Evolutionary conservation across 2,888 invertebrate species (phyloP), one percentile per base, ranked within the genome.

Genomic region (Cantharis nigra): DNA sequence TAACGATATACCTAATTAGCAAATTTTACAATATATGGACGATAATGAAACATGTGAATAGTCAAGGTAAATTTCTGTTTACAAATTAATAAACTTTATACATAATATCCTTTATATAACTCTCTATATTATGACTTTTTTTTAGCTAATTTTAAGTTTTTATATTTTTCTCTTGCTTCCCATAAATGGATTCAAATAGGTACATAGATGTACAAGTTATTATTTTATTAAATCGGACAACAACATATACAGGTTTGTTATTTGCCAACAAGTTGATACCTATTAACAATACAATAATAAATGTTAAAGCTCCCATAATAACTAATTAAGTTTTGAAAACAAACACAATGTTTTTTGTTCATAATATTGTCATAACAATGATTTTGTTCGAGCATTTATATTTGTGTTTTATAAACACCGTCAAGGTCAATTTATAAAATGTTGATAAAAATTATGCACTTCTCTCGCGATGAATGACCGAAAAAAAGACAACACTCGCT

Each of bases 381-480:
- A 49, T n/a, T 49, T 49, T 49, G 49, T 49, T 49, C n/a, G 5
- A n/a, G n/a, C 11, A n/a, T n/a, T 49, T 33, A 72, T 72, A 77
- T 77, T 73, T 67, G 73, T 72, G 64, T 71, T 70, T 73, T 73
- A 74, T 78, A 78, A 79, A 79, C 76, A 78, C 73, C 76, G 65
- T 67, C 79, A 78, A 80, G 76, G 78, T 67, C 72, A 78, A 69
- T 71, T 63, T 64, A 80, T 76, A 70, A 75, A 73, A 70, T 62
- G 63, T 73, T 73, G 74, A 63, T 76, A 80, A 79, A 81, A 80
- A 23, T 65, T 74, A 80, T 81, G 81, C 81, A 81, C 80, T 81
- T 80, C 74, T 72, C 72, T 33, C 64, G 75, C 78, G 78, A 80
- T 80, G 81, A 79, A 81, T 80, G 80, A 81, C 81, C 80, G 78